Evolutionary conservation across 2,797 vertebrate genomes (phyloP).

Genomic region (Microctenopoma steveboyesi): DNA sequence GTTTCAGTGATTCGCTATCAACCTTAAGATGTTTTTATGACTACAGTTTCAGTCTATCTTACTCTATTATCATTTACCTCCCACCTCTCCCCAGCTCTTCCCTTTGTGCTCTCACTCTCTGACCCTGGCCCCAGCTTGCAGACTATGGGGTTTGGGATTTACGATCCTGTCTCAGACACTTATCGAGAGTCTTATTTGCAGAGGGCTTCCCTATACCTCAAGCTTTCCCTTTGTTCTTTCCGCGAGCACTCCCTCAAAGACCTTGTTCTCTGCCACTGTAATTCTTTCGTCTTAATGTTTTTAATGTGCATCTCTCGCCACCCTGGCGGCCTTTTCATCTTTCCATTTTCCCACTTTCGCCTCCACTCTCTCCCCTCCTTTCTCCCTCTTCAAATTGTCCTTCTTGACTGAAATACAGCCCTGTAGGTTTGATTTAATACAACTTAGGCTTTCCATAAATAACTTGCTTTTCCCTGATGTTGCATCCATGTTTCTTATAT

Average conservation of each 20-base stretch:
- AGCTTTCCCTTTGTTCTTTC: conserved; percentile 73
- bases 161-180: conserved; percentile 67
- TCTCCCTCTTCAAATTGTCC: conserved; percentile 33
- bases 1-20: conserved; percentile 53
- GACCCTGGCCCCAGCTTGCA: conserved; percentile 61
- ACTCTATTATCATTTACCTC: conserved; percentile 60
- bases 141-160: conserved; percentile 70
- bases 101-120: conserved; percentile 60
- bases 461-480: conserved; percentile 20
- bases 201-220: conserved; percentile 60
- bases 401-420: conserved; percentile 45
- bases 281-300: conserved; percentile 76
- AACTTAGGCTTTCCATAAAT: conserved; percentile 13
- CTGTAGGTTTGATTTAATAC: conserved; percentile 53
- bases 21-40: conserved; percentile 62
- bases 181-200: conserved; percentile 66
- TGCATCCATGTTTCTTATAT: conserved; percentile 13
- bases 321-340: conserved; percentile 75
- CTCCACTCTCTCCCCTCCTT: conserved; percentile 37
- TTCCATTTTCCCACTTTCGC: conserved; percentile 59
- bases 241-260: conserved; percentile 63
- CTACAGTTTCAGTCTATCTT: conserved; percentile 57
- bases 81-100: conserved; percentile 46
- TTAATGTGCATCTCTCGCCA: conserved; percentile 71
- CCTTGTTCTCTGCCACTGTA: conserved; percentile 75